Conservation (phyloP, 2,113 vertebrate genomes). For the Aphyosemion australe region DNA sequence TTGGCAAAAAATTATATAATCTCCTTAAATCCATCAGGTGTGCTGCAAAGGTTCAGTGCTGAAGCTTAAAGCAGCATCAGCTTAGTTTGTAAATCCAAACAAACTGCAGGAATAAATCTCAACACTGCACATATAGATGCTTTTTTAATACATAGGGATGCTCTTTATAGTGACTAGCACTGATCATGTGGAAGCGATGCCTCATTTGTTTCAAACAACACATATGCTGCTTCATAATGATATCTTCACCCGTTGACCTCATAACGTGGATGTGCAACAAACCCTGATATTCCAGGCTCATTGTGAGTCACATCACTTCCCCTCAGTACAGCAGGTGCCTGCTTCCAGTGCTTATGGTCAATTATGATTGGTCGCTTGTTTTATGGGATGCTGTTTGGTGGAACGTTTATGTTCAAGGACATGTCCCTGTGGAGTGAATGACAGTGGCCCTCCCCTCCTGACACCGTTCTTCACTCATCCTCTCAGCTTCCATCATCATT, state of each 20-base stretch:
- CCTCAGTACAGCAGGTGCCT: constrained; percentile 10
- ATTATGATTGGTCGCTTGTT: constrained; percentile 30
- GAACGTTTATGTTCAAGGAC: constrained; percentile 54
- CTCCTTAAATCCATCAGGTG: constrained; percentile 26
- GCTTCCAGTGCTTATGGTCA: constrained; percentile 31
- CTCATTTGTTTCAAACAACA: neutral
- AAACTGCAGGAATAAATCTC: constrained; percentile 8
- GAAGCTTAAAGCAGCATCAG: neutral
- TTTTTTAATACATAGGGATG: neutral
- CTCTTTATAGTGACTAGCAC: too few species aligned
- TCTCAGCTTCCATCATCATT: constrained; percentile 5
- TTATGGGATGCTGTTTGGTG: constrained; percentile 29
- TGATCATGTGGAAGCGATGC: too few species aligned
- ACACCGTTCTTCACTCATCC: neutral
- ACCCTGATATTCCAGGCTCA: constrained; percentile 16
- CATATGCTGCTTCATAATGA: neutral
- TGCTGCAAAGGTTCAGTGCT: neutral
- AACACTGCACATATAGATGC: neutral
- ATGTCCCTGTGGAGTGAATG: constrained; percentile 29
- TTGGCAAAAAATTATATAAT: constrained; percentile 2
- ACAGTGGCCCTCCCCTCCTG: neutral
- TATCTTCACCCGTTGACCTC: neutral
- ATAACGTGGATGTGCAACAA: neutral
- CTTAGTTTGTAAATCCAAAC: constrained; percentile 1
- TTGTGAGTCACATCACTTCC: constrained; percentile 45